A percentile compares a stretch with the other conserved stretches of the same genome.
Evolutionary conservation across 2,888 invertebrate species (phyloP).

Genomic region (Synergus laeviventris): DNA sequence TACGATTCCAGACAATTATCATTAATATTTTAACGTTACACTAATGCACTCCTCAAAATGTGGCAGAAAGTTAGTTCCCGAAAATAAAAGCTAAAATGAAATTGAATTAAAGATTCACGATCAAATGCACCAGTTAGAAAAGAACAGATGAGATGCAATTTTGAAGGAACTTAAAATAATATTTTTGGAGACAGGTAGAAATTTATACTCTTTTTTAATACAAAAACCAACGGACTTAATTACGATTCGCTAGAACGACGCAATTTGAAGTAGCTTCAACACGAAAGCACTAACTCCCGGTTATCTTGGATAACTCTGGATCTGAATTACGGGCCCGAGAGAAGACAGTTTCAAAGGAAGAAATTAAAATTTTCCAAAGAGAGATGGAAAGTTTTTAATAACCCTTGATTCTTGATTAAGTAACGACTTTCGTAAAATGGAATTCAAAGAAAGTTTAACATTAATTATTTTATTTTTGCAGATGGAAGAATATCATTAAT

Average conservation of each 20-base stretch:
- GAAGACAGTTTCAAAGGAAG: constrained; percentile 49
- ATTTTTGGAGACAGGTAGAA: not conserved
- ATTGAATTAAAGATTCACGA: too few relatives aligned
- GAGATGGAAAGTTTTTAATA: constrained; percentile 70
- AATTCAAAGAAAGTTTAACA: constrained; percentile 40
- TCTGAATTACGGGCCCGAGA: constrained; percentile 60
- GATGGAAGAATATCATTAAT: not conserved
- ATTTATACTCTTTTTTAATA: not conserved
- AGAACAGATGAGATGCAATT: not conserved
- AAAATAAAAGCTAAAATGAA: not conserved
- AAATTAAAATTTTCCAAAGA: constrained; percentile 69
- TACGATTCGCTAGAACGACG: constrained; percentile 61
- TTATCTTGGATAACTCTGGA: constrained; percentile 67
- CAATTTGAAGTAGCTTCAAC: constrained; percentile 58
- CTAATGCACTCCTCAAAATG: constrained; percentile 13
- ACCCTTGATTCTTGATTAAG: constrained; percentile 70
- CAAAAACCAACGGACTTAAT: constrained; percentile 55
- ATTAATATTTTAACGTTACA: constrained; percentile 18
- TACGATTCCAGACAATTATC: constrained; percentile 30
- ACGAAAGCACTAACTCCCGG: constrained; percentile 65
- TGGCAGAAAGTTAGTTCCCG: not conserved
- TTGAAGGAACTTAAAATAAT: not conserved
- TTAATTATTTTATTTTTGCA: not conserved
- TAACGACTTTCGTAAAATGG: constrained; percentile 50
- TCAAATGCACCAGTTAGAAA: too few relatives aligned